These are phyloP conservation scores for Diachrysia chrysitis DNA, from an alignment of 2,888 invertebrate species.

Conservation along the genomic window DNA sequence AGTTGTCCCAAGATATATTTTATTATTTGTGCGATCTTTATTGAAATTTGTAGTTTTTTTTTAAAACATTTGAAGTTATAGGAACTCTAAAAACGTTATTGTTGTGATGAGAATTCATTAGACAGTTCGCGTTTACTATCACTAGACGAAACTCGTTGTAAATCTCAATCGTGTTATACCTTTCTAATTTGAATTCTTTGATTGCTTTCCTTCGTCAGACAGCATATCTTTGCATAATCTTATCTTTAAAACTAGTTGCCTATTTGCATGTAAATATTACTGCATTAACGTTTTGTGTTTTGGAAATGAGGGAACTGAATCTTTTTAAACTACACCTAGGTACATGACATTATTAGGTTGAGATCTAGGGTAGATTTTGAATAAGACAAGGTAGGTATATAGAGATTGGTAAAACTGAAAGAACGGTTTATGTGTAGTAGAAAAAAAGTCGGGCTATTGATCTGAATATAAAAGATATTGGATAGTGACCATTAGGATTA, in stretches of 20 bases:
- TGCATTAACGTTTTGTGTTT: constrained; percentile 17
- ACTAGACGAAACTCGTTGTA: constrained; percentile 46
- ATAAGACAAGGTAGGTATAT: too few relatives aligned
- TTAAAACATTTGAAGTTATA: not conserved
- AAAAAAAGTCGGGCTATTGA: too few relatives aligned
- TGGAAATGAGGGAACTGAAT: constrained; percentile 22
- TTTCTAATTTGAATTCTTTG: constrained; percentile 70
- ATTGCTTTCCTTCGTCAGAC: constrained; percentile 57
- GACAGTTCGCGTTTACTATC: constrained; percentile 54
- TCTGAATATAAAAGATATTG: too few relatives aligned
- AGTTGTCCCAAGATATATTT: too few relatives aligned
- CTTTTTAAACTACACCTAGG: too few relatives aligned
- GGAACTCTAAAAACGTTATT: constrained; percentile 47
- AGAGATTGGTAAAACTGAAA: too few relatives aligned
- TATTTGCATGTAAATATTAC: constrained; percentile 33
- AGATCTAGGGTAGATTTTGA: not conserved
- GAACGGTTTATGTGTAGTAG: too few relatives aligned
- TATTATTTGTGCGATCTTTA: too few relatives aligned
- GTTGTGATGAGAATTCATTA: constrained; percentile 54
- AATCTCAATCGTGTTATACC: constrained; percentile 58
- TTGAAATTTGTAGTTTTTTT: too few relatives aligned
- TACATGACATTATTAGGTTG: too few relatives aligned
- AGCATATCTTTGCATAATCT: constrained; percentile 57
- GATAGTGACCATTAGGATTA: too few relatives aligned
- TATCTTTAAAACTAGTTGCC: constrained; percentile 38